These are phyloP conservation scores for Cirrhinus molitorella DNA, from an alignment of 2,797 vertebrate genomes.

Conservation along the genomic window DNA sequence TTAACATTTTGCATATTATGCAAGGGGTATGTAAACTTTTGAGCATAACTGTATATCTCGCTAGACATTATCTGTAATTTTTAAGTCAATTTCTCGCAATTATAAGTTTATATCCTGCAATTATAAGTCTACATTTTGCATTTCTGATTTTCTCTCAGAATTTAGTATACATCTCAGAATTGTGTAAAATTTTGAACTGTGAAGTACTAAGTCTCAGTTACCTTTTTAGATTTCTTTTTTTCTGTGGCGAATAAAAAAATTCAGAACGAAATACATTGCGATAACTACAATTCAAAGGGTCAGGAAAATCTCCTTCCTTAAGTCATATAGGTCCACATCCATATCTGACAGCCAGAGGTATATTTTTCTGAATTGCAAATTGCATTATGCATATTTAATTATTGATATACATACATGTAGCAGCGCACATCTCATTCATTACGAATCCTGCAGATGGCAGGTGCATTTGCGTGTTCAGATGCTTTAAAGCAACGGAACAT, in stretches of 20 bases:
- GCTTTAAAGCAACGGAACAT: slow-evolving; percentile 13
- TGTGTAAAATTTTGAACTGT: too few species aligned
- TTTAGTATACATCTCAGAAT: too few species aligned
- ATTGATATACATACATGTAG: background rate
- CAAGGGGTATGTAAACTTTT: too few species aligned
- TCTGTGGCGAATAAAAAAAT: background rate
- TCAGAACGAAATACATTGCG: background rate
- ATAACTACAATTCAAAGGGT: background rate
- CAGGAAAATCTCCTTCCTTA: background rate
- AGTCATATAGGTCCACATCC: background rate
- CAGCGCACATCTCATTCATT: background rate
- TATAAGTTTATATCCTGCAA: too few species aligned
- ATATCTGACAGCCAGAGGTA: background rate
- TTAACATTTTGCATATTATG: too few species aligned
- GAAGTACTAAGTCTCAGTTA: background rate
- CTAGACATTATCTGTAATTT: too few species aligned
- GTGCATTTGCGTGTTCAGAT: background rate
- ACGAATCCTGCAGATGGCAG: background rate
- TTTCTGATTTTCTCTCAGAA: too few species aligned
- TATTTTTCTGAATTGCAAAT: background rate
- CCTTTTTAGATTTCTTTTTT: background rate
- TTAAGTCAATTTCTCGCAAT: too few species aligned
- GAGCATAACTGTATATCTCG: too few species aligned
- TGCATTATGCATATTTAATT: background rate
- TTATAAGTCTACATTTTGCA: too few species aligned